Percentiles rank a stretch among this genome's conserved stretches.
Conservation (phyloP, 2,888 invertebrate species). For the Flexamia atlantica region DNA sequence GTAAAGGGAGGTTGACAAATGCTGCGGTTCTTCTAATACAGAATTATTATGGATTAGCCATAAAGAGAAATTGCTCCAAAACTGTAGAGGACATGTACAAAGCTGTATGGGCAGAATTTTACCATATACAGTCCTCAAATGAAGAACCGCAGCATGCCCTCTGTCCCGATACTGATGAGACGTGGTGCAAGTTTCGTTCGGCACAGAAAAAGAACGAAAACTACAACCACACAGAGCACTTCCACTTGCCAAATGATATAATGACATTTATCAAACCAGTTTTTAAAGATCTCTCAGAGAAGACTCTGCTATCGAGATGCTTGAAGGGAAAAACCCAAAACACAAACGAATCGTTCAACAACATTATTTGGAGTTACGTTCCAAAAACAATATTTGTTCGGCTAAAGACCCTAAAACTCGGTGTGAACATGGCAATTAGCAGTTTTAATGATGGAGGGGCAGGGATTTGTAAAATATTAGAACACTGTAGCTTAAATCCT, state of each 20-base stretch:
- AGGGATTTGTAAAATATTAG: neutral
- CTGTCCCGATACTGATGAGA: neutral
- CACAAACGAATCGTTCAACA: constrained; percentile 47
- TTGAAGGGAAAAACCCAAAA: constrained; percentile 53
- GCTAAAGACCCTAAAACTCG: constrained; percentile 20
- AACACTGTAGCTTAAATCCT: constrained; percentile 10
- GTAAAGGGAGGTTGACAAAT: constrained; percentile 28
- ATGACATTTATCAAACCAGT: constrained; percentile 43
- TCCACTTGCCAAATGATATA: constrained; percentile 38
- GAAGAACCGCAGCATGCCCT: neutral
- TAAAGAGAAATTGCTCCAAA: neutral
- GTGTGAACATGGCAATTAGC: constrained; percentile 25
- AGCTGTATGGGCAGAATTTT: constrained; percentile 70
- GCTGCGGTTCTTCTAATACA: constrained; percentile 26
- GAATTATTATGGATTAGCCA: constrained; percentile 34
- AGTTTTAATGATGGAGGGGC: constrained; percentile 36
- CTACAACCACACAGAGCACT: constrained; percentile 19
- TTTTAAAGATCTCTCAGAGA: constrained; percentile 22
- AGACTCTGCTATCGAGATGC: constrained; percentile 30
- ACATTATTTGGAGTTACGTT: constrained; percentile 47
- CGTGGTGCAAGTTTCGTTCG: constrained; percentile 24
- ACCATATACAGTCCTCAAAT: constrained; percentile 63
- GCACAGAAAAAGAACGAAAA: neutral
- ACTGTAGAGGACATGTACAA: constrained; percentile 68
- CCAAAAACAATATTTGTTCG: constrained; percentile 54